Evolutionary conservation across 2,113 vertebrate genomes (phyloP), one percentile per base, ranked within the genome.

Genomic region (Hemichromis elongatus): DNA sequence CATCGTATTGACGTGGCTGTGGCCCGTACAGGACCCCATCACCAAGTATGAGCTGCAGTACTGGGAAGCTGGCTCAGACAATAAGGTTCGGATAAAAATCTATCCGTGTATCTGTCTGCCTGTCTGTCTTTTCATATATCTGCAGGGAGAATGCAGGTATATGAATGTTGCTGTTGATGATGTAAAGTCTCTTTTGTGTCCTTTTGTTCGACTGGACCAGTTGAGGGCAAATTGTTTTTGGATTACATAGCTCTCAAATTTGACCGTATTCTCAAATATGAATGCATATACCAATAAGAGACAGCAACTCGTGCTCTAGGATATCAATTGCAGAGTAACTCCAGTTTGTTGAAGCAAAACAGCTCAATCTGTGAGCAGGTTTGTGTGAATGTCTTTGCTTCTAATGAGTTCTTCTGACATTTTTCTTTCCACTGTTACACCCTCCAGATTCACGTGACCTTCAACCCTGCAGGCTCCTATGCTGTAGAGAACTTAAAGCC

Each of bases 21-120:
- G 97, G 1, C 97, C 97, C 1, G 96, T 97, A 0, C 98, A 99
- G 93, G 98, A 99, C 13, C 96, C 96, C 86, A 98, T 99, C 80
- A 93, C 95, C 45, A 97, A 97, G 87, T 99, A 99, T 2, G 98
- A 99, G 90, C 96, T 99, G 90, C 93, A 97, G 2, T 99, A 97
- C 93, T 98, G 97, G 98, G 97, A 97, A 86, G 96, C 88, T 0
- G 94, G 96, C 82, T 94, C 97, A 2, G 96, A 95, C 30, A 95
- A 93, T 83, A 97, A 98, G 97, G 98, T 99, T 87, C 93, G 96
- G 28, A 91, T 53, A 82, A 81, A 88, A 77, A 21, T 70, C 37
- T 26, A 9, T 68, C 0, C 2, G 2, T 45, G 37, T 13, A 63
- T 13, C 18, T 37, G 5, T 61, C 35, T 26, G 5, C 33, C 35